Conservation (phyloP, 2,797 vertebrate genomes). For the Melopsittacus undulatus region DNA sequence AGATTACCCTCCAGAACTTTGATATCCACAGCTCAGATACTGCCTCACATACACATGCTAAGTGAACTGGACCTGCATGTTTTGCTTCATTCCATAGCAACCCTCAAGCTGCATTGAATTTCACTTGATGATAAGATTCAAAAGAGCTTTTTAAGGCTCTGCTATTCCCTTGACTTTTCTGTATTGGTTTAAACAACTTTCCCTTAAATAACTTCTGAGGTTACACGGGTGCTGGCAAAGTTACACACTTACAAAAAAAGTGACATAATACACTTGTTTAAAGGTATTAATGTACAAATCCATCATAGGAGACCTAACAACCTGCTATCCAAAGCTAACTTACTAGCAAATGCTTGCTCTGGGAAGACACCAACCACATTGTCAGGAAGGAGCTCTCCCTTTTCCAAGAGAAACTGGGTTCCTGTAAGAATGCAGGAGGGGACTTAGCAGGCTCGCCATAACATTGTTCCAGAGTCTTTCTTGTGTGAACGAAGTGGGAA, state of each 20-base stretch:
- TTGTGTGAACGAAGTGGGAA: neutral
- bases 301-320: neutral
- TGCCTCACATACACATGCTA: neutral
- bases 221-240: neutral
- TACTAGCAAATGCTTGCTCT: neutral
- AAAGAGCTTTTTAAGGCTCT: neutral
- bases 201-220: neutral
- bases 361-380: neutral
- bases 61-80: neutral
- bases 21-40: neutral
- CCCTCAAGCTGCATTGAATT: accelerated
- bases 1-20: neutral
- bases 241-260: neutral
- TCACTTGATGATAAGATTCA: neutral
- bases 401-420: neutral
- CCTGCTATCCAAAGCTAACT: neutral
- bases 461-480: neutral
- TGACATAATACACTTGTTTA: accelerated
- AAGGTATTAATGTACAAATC: neutral
- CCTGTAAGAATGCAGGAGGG: neutral
- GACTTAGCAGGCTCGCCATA: neutral
- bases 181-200: neutral
- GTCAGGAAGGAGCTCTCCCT: neutral
- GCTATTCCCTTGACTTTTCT: neutral
- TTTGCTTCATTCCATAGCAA: neutral